Evolutionary conservation across 2,113 vertebrate species (phyloP), one percentile per base, ranked within the genome.

Genomic region (Thomomys bottae): DNA sequence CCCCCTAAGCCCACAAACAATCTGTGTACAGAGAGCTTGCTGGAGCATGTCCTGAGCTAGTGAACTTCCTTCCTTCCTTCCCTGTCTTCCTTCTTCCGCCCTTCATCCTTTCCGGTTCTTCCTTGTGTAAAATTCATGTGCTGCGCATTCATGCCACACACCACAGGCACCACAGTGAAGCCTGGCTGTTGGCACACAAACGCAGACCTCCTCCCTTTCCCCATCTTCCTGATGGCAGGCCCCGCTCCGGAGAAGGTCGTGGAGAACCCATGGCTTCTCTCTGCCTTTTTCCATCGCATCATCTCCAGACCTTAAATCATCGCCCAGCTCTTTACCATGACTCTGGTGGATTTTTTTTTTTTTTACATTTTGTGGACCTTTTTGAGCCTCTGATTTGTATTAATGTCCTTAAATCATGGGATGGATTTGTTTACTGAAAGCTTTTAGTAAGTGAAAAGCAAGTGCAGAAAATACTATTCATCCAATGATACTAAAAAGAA

Each of bases 381-480:
- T 61, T 75, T 57, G 79, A 66, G 64, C 61, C 23, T 45, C 34
- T 45, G 3, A 45, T 59, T 84, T 87, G 49, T 36, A 17, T 54
- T 15, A 54, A 54, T 54, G 49, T 54, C 26, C 7, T 71, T 61
- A 38, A 73, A 18, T 42, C 8, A 34, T 8, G 73, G 38, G 64
- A 26, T 68, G n/a, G 45, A 54, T 95, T 84, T 8, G 71, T 6
- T 85, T 84, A 77, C 26, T 66, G 54, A 81, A 76, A 84, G 38
- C 28, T 94, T 78, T 70, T 68, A 94, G 70, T 64, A 70, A 82
- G 70, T 67, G 45, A 59, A 87, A 92, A 73, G 49, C 59, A 45
- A 71, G 3, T 59, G 4, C 89, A n/a, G 12, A 75, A 88, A 80
- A 75, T 38, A 63, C 26, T 88, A 89, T 84, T 38, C 15, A 49